Percentiles rank a stretch among this genome's conserved stretches.
phyloP scores from a whole-genome alignment of 2,113 vertebrate genomes.

The Balaenoptera acutorostrata region DNA sequence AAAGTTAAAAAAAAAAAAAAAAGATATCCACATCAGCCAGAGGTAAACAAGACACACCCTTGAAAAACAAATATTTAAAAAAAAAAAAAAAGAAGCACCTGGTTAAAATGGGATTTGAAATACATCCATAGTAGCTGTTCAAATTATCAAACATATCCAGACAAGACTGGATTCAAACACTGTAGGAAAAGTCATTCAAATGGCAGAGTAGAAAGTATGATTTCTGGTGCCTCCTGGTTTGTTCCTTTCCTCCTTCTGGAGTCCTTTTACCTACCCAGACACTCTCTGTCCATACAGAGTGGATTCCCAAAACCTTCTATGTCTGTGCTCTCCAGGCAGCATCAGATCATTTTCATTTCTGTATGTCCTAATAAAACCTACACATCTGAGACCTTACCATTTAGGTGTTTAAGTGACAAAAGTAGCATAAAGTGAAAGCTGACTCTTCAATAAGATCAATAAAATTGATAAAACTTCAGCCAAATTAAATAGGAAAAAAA shows the following conservation, averaged over 20 bases:
- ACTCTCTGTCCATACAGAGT: background rate
- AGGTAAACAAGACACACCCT: background rate
- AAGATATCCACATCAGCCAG: background rate
- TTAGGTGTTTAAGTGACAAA: background rate
- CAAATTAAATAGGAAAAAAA: background rate
- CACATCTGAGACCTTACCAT: background rate
- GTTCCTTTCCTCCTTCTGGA: background rate
- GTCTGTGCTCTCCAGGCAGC: background rate
- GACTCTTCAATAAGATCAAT: background rate
- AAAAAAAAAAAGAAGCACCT: background rate
- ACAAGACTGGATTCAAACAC: background rate
- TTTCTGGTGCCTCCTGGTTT: background rate
- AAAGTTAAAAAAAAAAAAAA: background rate
- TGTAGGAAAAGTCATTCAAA: background rate
- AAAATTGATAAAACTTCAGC: background rate
- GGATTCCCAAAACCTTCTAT: background rate
- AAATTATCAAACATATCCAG: background rate
- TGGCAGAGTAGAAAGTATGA: background rate
- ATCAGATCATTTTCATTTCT: background rate
- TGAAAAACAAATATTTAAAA: background rate
- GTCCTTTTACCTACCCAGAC: background rate
- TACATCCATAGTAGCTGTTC: background rate
- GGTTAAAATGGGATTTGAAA: background rate
- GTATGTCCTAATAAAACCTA: background rate
- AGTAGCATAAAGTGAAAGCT: background rate